phyloP scores from a whole-genome alignment of 2,113 vertebrate species.

The Antechinus flavipes region DNA sequence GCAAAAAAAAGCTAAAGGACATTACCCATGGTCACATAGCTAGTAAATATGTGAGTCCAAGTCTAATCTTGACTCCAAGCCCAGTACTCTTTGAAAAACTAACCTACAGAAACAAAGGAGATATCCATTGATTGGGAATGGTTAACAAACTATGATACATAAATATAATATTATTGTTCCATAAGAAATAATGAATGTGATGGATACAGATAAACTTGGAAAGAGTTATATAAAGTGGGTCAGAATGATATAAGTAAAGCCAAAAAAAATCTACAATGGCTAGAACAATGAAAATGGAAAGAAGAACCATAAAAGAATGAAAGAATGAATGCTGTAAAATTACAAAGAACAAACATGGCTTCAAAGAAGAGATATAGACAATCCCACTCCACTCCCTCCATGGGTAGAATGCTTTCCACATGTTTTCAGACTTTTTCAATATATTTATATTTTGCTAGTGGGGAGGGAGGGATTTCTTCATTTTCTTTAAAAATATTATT shows the following conservation, averaged over 20 bases:
- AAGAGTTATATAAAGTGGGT: not conserved
- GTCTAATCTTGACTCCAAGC: not conserved
- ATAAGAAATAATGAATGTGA: not conserved
- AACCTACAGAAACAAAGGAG: not conserved
- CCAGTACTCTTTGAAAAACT: not conserved
- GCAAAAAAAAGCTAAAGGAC: not conserved
- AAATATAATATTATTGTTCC: not conserved
- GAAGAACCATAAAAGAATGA: not conserved
- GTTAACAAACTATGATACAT: not conserved
- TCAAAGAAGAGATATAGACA: not conserved
- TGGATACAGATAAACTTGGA: not conserved
- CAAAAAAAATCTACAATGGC: not conserved
- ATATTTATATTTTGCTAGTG: not conserved
- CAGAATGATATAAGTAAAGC: not conserved
- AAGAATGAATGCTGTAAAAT: not conserved
- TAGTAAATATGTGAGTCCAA: not conserved
- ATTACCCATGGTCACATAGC: not conserved
- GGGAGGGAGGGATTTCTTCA: not conserved
- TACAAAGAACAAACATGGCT: not conserved
- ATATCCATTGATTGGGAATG: not conserved
- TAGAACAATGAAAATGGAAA: not conserved
- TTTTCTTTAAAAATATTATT: not conserved
- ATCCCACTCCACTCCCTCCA: not conserved
- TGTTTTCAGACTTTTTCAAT: not conserved
- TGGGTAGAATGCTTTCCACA: not conserved